A percentile compares a stretch with the other conserved stretches of the same genome.
Evolutionary conservation across 2,113 vertebrate genomes (phyloP).

Genomic region (Microcebus lehilahytsara): DNA sequence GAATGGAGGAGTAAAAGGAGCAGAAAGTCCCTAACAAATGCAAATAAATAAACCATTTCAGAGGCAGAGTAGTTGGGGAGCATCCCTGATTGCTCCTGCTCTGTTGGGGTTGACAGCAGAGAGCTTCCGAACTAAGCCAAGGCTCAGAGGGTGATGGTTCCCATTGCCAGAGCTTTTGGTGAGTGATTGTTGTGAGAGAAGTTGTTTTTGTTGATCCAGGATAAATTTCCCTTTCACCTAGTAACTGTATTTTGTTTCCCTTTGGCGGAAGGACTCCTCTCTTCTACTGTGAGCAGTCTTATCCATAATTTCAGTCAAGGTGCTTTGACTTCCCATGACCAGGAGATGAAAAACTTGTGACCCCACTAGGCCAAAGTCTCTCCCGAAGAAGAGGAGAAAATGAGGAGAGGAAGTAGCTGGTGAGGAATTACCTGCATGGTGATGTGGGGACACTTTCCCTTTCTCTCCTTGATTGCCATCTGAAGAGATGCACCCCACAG

Average conservation of each 20-base stretch:
- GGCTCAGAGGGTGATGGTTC: no score
- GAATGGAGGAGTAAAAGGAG: background rate
- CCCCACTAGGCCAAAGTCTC: no score
- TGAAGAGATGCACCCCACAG: accelerated
- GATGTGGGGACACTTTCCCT: no score
- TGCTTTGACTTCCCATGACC: no score
- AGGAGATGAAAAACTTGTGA: no score
- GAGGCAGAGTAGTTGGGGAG: background rate
- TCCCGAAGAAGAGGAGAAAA: no score
- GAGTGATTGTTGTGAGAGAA: background rate
- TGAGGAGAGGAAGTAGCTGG: no score
- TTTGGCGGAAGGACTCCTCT: background rate
- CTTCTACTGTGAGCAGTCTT: background rate
- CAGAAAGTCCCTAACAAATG: background rate
- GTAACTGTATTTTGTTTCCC: background rate
- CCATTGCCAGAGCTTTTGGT: background rate
- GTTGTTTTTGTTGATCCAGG: background rate
- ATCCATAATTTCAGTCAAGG: background rate
- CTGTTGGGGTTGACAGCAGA: background rate
- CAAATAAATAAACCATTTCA: background rate
- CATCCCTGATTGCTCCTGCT: background rate
- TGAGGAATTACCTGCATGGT: no score
- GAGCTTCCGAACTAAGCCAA: background rate
- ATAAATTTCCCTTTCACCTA: background rate
- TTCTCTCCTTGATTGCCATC: no score